phyloP scores from a whole-genome alignment of 1,140 invertebrate genomes.

The Bombus difficillimus region DNA sequence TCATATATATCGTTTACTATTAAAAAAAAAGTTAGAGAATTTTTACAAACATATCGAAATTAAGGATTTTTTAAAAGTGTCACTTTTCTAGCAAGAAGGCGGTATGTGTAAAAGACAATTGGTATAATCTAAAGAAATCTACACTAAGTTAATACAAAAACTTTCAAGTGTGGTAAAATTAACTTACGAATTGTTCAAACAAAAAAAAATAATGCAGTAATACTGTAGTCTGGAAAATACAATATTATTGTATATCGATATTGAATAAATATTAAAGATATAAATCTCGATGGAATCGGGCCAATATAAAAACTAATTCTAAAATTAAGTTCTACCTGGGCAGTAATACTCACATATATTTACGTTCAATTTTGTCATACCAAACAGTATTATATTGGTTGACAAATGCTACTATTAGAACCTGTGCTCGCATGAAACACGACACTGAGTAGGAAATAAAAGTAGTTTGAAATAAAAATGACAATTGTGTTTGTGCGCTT shows the following conservation, averaged over 20 bases:
- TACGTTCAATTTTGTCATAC: constrained; percentile 25
- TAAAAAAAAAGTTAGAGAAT: neutral
- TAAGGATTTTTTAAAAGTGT: neutral
- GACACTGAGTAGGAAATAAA: neutral
- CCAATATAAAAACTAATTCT: constrained; percentile 41
- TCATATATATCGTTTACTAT: neutral
- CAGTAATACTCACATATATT: constrained; percentile 37
- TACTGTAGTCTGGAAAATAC: constrained; percentile 16
- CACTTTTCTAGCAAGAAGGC: neutral
- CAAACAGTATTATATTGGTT: constrained; percentile 25
- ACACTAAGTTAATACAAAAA: neutral
- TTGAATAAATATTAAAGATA: constrained; percentile 13
- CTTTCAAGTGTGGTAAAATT: neutral
- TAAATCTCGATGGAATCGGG: constrained; percentile 6
- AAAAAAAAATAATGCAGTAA: constrained; percentile 7
- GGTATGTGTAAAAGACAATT: neutral
- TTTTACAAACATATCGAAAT: neutral
- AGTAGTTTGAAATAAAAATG: neutral
- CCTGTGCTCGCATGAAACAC: constrained; percentile 13
- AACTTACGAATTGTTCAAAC: neutral
- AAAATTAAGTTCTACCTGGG: constrained; percentile 48
- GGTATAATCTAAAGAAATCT: neutral
- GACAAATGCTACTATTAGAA: constrained; percentile 31
- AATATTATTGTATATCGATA: constrained; percentile 21
- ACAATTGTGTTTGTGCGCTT: constrained; percentile 28